phyloP scores from a whole-genome alignment of 2,113 vertebrate species.

The Nycticorax nycticorax region DNA sequence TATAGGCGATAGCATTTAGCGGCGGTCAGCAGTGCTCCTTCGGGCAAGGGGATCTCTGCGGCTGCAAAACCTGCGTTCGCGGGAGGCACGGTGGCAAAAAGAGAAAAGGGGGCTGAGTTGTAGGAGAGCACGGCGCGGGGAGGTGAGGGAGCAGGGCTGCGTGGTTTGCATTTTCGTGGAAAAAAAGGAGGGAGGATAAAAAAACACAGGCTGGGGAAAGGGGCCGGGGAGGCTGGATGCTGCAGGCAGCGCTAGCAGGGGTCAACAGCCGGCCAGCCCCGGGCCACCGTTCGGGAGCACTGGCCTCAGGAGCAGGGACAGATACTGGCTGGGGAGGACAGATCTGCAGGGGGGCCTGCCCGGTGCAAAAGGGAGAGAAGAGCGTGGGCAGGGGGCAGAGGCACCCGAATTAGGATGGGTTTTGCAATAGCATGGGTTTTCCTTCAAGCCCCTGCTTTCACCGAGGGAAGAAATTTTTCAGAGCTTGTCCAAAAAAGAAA shows the following conservation, averaged over 20 bases:
- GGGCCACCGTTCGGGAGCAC: not conserved
- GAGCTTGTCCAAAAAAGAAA: not conserved
- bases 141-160: not conserved
- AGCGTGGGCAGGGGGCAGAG: not conserved
- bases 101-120: not conserved
- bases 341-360: not conserved
- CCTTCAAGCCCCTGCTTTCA: not conserved
- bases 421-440: not conserved
- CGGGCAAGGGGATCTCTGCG: not conserved
- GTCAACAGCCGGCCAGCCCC: not conserved
- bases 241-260: not conserved
- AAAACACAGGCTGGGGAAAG: not conserved
- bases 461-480: not conserved
- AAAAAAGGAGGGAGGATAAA: not conserved
- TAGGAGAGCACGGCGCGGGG: not conserved
- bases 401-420: not conserved
- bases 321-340: not conserved
- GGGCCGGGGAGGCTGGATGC: not conserved
- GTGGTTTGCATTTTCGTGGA: not conserved
- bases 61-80: not conserved
- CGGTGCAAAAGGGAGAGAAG: not conserved
- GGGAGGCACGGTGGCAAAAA: not conserved
- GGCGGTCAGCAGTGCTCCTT: accelerated
- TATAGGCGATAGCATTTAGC: not conserved
- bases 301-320: not conserved